Base-by-base conservation (phyloP, 2,888 invertebrate species). In the Hemaris fuciformis region DNA sequence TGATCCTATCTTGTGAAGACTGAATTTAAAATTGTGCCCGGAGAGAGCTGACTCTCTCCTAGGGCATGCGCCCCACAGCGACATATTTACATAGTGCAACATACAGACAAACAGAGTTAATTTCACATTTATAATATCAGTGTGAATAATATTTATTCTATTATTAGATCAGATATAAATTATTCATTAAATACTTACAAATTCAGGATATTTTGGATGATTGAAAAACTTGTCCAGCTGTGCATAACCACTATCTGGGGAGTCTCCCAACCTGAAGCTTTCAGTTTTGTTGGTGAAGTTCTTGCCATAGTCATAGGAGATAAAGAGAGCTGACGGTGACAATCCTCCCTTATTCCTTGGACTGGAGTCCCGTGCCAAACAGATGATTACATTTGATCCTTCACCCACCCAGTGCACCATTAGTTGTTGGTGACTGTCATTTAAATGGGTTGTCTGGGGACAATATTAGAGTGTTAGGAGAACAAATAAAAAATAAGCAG, bases 341-440 rank as follows among this genome's bases (percentile, higher is more conserved):
- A 95, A 94, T 0, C 86, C 81, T 25, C 87, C 90, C 62, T 90
- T 86, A 66, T 87, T 87, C 56, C 89, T 79, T 8, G 94, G 93
- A 60, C 93, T 91, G 13, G 95, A 95, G 82, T 97, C 96, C 72
- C 96, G 93, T 1, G 97, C 97, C 66, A 98, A 89, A 76, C 98
- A 98, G 68, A 98, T 95, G 74, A 98, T 96, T 27, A 97, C 96
- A 86, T 97, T 95, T 65, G 97, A 97, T 20, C 96, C 95, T 84
- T 97, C 96, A 25, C 98, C 98, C 10, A 97, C 96, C 98, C 98
- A 98, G 85, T 98, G 97, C 8, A 98, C 97, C 94, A 98, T 96
- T 75, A 98, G 87, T 81, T 97, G 97, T 76, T 97, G 96, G 81
- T 98, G 98, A 67, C 95, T 95, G 87, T 98, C 98, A 87, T 97